Percentiles rank a stretch among this genome's conserved stretches.
These are phyloP conservation scores for Hololepta plana DNA, from an alignment of 2,888 invertebrate genomes.

Conservation along the genomic window DNA sequence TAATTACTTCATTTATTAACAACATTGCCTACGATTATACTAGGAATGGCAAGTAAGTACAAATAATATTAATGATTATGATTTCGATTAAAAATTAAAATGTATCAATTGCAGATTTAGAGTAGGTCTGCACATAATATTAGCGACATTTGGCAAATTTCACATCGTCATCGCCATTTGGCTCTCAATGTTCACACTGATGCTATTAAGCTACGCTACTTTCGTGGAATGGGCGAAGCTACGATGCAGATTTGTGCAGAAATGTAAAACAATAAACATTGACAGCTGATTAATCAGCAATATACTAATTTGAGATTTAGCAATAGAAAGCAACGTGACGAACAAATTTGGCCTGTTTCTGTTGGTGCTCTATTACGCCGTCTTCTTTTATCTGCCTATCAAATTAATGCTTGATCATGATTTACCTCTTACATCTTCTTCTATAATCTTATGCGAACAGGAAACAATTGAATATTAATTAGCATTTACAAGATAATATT, in stretches of 20 bases:
- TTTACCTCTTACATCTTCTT: not conserved
- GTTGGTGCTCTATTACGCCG: not conserved
- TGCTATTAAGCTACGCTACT: constrained; percentile 11
- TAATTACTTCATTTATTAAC: constrained; percentile 43
- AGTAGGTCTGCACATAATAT: constrained; percentile 40
- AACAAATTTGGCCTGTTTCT: not conserved
- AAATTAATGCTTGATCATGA: not conserved
- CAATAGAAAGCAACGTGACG: too few species aligned
- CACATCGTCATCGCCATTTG: constrained; percentile 37
- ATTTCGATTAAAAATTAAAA: not conserved
- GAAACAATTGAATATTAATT: too few species aligned
- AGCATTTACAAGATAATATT: not conserved
- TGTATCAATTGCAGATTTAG: constrained; percentile 30
- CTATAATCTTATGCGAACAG: constrained; percentile 1
- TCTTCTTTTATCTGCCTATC: not conserved
- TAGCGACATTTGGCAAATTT: constrained; percentile 38
- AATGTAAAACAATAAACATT: not conserved
- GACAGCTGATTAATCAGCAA: too few species aligned
- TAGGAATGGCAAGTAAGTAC: constrained; percentile 49
- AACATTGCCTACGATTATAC: constrained; percentile 55
- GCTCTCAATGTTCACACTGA: constrained; percentile 29
- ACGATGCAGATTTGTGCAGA: not conserved
- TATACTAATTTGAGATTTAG: too few species aligned
- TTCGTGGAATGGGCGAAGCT: not conserved
- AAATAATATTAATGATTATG: not conserved